phyloP scores from a whole-genome alignment of 1,140 invertebrate genomes.

The Lycorma delicatula region DNA sequence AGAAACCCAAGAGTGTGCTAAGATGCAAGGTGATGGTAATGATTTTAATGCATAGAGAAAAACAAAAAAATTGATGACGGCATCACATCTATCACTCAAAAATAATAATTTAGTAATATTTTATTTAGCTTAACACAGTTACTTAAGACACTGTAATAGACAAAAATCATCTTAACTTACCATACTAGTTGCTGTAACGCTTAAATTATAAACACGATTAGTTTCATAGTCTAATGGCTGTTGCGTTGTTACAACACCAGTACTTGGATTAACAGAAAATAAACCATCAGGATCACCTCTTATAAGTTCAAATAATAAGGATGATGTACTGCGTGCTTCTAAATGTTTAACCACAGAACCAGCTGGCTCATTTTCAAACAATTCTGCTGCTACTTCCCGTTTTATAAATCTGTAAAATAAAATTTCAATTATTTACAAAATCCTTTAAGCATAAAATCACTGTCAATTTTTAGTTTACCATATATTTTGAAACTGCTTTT shows the following conservation, averaged over 20 bases:
- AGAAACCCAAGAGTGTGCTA: no score
- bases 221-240: slow-evolving; percentile 70
- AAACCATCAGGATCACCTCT: slow-evolving; percentile 61
- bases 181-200: slow-evolving; percentile 76
- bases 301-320: slow-evolving; percentile 73
- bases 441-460: no score
- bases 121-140: no score
- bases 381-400: slow-evolving; percentile 59
- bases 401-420: slow-evolving; percentile 46
- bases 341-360: slow-evolving; percentile 70
- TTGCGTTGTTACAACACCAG: slow-evolving; percentile 67
- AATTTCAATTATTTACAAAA: no score
- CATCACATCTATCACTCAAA: no score
- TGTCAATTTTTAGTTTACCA: no score
- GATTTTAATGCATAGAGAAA: no score
- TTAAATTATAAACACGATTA: slow-evolving; percentile 69
- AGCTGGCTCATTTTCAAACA: slow-evolving; percentile 72
- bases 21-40: no score
- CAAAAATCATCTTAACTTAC: slow-evolving; percentile 46
- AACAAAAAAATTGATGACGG: no score
- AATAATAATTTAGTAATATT: no score
- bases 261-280: slow-evolving; percentile 76
- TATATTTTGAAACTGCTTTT: no score
- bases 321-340: slow-evolving; percentile 67
- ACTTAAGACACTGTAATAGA: no score